Evolutionary conservation across 2,113 vertebrate species (phyloP), one percentile per base, ranked within the genome.

Genomic region (Channa maculata): DNA sequence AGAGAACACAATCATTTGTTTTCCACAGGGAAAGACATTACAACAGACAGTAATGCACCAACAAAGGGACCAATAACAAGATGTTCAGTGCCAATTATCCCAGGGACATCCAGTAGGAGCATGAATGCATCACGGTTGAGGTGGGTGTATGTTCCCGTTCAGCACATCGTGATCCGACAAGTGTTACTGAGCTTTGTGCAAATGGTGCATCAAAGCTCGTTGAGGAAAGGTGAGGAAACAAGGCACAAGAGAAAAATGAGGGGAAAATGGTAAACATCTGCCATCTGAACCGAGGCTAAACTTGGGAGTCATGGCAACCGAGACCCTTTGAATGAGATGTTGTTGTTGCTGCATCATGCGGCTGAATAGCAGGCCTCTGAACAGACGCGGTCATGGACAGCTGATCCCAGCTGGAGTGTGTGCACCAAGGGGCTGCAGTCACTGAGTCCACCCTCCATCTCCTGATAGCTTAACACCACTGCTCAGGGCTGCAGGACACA

Each of bases 241-340:
- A 68, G 69, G 55, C 76, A 71, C 54, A 80, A 64, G 73, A 58
- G 46, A 59, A 70, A 72, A 84, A 77, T n/a, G 13, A 66, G 54
- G 37, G 34, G 36, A 79, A 71, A 71, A 55, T 0, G 2, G 73
- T 53, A 69, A 90, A 87, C 87, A 82, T 74, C 71, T 81, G 79
- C 53, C 45, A 13, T 49, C 51, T 24, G 71, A 78, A 53, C 53
- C 49, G 37, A 49, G 65, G 80, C 76, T 68, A 14, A 63, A 71
- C 77, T 61, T 48, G 66, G 88, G 84, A 48, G 80, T 84, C 92
- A 93, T 93, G 77, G 92, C 79, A 93, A 93, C 91, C 12, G 37
- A 65, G 53, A 80, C 78, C 41, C 44, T 72, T 12, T 73, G 75
- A 83, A 85, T 86, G 79, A 79, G 85, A 65, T 74, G 81, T 73